Evolutionary conservation across 2,888 invertebrate species (phyloP), one percentile per base, ranked within the genome.

Genomic region (Eumacrocentrus americanus): DNA sequence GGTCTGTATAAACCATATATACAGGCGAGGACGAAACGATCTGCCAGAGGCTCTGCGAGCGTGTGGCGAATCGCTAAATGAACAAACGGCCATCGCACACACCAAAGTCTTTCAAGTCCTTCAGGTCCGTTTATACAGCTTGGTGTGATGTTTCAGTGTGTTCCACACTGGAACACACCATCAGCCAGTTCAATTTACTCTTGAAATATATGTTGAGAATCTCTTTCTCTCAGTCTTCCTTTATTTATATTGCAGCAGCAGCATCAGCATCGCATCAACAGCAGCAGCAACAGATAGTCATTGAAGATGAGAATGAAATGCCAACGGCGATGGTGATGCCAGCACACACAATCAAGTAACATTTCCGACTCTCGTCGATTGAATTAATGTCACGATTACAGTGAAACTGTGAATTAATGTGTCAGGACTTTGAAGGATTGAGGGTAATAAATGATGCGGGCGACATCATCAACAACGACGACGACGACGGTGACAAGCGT

Each of bases 21-120:
- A 38, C 40, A 25, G 52, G 40, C 37, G 52, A 52, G 53, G 48
- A 38, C 40, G 29, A 29, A 29, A 9, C 5, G 55, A 55, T 60
- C 40, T 7, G 69, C 70, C 68, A 56, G 63, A 63, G 70, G 70
- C 67, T 63, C 54, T 58, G 62, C 54, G 64, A 65, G 62, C 70
- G 72, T 71, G 72, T 72, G 70, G 69, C 72, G 70, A 72, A 72
- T 72, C 67, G 69, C 65, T 72, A 72, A 72, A 72, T 72, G 72
- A 72, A 70, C 70, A 69, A n/a, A 66, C 69, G 61, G 67, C 67
- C 66, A 66, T 64, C 46, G 54, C 53, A 35, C 51, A 47, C 29
- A 42, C 54, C 34, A 34, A 46, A 16, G 38, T 34, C 40, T 57
- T 37, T 29, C 34, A 48, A 48, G 34, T 57, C 50, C 35, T 58